phyloP scores from a whole-genome alignment of 2,113 vertebrate species.

The Saccopteryx leptura region DNA sequence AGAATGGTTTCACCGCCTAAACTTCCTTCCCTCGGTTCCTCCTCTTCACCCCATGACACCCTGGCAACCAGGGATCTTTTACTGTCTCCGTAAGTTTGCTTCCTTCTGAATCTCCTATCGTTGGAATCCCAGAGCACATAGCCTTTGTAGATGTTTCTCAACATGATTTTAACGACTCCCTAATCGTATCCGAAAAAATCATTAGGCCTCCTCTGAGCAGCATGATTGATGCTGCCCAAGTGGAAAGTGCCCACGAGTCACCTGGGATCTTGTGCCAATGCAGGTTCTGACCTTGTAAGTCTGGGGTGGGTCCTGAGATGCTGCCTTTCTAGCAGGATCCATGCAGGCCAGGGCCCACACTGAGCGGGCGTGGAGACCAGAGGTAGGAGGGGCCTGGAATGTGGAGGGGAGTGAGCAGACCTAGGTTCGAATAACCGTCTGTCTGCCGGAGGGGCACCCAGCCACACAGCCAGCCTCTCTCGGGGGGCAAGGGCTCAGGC shows the following conservation, averaged over 20 bases:
- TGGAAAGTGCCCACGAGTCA: rapidly evolving
- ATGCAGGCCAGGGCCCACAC: not conserved
- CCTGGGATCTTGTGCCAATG: not conserved
- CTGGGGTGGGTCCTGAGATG: not conserved
- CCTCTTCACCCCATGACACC: not conserved
- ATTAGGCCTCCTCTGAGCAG: not conserved
- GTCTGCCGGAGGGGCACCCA: not conserved
- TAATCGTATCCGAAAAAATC: not conserved
- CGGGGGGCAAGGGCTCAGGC: too few relatives aligned
- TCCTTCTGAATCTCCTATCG: not conserved
- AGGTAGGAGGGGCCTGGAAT: not conserved
- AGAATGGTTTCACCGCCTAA: not conserved
- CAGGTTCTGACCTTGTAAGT: not conserved
- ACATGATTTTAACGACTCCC: not conserved
- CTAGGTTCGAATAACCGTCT: rapidly evolving
- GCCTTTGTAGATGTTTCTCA: not conserved
- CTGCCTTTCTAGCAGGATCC: not conserved
- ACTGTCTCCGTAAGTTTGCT: not conserved
- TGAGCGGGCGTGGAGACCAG: too few relatives aligned
- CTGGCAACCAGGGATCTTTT: not conserved
- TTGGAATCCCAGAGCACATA: not conserved
- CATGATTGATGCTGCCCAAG: not conserved
- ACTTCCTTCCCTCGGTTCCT: not conserved
- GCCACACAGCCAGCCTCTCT: not conserved
- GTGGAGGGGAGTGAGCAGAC: rapidly evolving